These are phyloP conservation scores for Regulus satrapa DNA, from an alignment of 2,113 vertebrate genomes.

Conservation along the genomic window DNA sequence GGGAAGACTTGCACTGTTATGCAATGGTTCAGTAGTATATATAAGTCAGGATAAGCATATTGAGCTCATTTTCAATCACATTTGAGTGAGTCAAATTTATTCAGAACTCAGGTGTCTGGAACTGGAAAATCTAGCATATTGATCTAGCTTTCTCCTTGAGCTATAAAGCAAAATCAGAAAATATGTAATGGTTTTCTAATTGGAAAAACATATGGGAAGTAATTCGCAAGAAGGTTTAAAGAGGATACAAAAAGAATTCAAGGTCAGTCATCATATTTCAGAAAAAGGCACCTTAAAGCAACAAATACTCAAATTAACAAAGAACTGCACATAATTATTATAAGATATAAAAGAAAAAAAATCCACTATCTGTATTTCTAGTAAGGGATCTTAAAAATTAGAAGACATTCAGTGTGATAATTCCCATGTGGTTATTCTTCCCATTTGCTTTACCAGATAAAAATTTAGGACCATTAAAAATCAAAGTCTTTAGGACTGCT, in stretches of 20 bases:
- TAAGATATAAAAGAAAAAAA: neutral
- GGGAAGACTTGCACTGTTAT: neutral
- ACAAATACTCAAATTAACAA: neutral
- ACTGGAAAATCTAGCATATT: neutral
- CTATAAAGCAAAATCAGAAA: neutral
- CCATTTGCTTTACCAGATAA: neutral
- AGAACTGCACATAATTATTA: neutral
- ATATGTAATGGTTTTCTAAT: neutral
- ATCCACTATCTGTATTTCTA: neutral
- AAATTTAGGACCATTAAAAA: neutral
- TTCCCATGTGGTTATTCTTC: neutral
- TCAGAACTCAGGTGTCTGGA: neutral
- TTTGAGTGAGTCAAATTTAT: neutral
- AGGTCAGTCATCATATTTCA: neutral
- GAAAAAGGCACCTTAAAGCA: neutral
- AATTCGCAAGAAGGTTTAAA: neutral
- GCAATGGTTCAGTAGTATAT: neutral
- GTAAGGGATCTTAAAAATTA: slow-evolving; percentile 11
- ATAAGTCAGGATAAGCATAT: neutral
- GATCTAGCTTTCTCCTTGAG: neutral
- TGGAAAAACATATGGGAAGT: neutral
- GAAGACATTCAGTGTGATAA: neutral
- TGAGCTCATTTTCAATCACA: neutral
- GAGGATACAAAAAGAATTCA: neutral
- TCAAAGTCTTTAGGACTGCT: neutral